These are phyloP conservation scores for Muschampia plurimacula DNA, from an alignment of 2,888 invertebrate genomes.

Conservation along the genomic window DNA sequence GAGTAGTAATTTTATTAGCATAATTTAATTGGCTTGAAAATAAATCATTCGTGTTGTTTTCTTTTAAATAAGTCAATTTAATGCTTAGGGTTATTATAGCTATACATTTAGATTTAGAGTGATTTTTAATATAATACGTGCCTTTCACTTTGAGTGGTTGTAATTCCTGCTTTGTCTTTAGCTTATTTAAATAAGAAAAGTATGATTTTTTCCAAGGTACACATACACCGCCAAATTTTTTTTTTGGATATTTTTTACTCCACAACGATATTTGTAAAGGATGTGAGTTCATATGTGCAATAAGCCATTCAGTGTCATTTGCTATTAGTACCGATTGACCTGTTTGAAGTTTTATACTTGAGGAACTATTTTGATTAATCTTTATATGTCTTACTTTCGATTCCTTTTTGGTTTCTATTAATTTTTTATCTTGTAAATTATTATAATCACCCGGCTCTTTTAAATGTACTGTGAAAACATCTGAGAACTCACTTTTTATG, in stretches of 20 bases:
- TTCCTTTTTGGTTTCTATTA: slow-evolving; percentile 51
- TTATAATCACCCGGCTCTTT: slow-evolving; percentile 55
- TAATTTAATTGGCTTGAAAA: not conserved
- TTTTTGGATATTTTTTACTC: slow-evolving; percentile 52
- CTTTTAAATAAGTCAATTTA: slow-evolving; percentile 52
- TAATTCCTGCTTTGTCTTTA: slow-evolving; percentile 45
- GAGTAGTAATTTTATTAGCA: not conserved
- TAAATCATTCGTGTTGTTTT: not conserved
- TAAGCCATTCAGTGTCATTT: slow-evolving; percentile 54
- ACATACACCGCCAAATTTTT: slow-evolving; percentile 58
- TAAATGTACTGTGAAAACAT: slow-evolving; percentile 65
- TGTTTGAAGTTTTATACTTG: slow-evolving; percentile 49
- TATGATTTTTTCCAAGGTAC: slow-evolving; percentile 64
- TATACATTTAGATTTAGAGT: slow-evolving; percentile 62
- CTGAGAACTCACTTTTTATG: slow-evolving; percentile 63
- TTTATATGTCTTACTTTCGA: slow-evolving; percentile 43
- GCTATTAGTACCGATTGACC: slow-evolving; percentile 56
- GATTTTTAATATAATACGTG: slow-evolving; percentile 62
- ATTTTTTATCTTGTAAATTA: slow-evolving; percentile 43
- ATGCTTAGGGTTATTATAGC: slow-evolving; percentile 61
- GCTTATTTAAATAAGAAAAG: slow-evolving; percentile 59
- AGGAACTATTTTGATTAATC: slow-evolving; percentile 39
- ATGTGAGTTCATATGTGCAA: slow-evolving; percentile 61
- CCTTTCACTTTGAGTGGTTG: slow-evolving; percentile 52
- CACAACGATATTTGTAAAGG: slow-evolving; percentile 66